Base-by-base conservation (phyloP, 2,888 invertebrate genomes). In the Campaea margaritaria region DNA sequence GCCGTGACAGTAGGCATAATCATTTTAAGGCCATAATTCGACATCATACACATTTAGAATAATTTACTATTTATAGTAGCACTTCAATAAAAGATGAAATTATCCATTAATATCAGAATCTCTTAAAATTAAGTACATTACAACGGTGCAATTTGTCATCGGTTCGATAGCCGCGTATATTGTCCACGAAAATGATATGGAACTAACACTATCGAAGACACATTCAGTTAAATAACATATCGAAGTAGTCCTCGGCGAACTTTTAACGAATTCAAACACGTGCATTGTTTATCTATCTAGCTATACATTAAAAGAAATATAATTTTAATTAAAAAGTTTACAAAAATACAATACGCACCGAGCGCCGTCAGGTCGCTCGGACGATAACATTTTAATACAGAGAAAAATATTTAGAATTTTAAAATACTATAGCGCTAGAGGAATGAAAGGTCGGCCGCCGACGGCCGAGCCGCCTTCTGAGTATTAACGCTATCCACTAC, bases 401-500 rank as follows among this genome's bases (percentile, higher is more conserved):
- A 72, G 70, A 76, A 76, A 70, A 81, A 81, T 73, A 82, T 81
- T 79, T 78, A 80, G 71, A 79, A 73, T 79, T 82, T 76, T 75
- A 78, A 65, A 79, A 81, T 79, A 78, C 82, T 83, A 82, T 84
- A 79, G 86, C 80, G 85, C 84, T 85, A 85, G 80, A 87, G 89
- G 89, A 91, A 89, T 89, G 89, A 89, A 83, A 85, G 79, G 79
- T 76, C 77, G 81, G 73, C 73, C 72, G 74, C 75, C 78, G 73
- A 69, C 74, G 73, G 70, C 75, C 81, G 80, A 81, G 81, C 82
- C 87, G 87, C 88, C 86, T 83, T 85, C 81, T 90, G 89, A 89
- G 90, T 90, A 89, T 90, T 90, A 80, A 87, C 80, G 79, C 86
- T 81, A 84, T 80, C 75, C 63, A 74, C 82, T 84, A 83, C 77